Conservation (phyloP, 2,888 invertebrate genomes). For the Vandiemenella viatica region DNA sequence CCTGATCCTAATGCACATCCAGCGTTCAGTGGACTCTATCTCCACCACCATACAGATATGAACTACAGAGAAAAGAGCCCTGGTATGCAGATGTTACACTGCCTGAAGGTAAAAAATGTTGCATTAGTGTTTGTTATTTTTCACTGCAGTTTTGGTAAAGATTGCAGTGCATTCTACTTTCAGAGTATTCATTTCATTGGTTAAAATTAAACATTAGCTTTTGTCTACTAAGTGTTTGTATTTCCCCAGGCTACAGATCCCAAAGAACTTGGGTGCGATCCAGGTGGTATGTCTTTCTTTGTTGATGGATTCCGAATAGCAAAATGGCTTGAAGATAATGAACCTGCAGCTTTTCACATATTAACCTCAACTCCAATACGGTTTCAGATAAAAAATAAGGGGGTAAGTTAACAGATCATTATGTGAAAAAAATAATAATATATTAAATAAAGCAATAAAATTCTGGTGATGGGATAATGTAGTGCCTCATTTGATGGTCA, state of each 20-base stretch:
- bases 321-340: slow-evolving; percentile 23
- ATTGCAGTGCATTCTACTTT: background rate
- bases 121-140: background rate
- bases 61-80: slow-evolving; percentile 26
- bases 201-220: background rate
- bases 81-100: slow-evolving; percentile 25
- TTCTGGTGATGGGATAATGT: too few relatives aligned
- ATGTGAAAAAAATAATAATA: too few relatives aligned
- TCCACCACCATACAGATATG: slow-evolving; percentile 26
- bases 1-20: slow-evolving; percentile 23
- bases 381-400: slow-evolving; percentile 21
- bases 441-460: too few relatives aligned
- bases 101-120: slow-evolving; percentile 18
- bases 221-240: background rate
- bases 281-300: slow-evolving; percentile 25
- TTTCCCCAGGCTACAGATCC: slow-evolving; percentile 18
- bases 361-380: slow-evolving; percentile 23
- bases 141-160: background rate
- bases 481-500: too few relatives aligned
- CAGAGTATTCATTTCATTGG: background rate
- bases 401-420: slow-evolving; percentile 13
- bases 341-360: slow-evolving; percentile 25
- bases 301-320: slow-evolving; percentile 25
- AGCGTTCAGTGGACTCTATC: slow-evolving; percentile 22
- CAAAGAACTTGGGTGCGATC: slow-evolving; percentile 17